A percentile compares a stretch with the other conserved stretches of the same genome.
Evolutionary conservation across 2,888 invertebrate species (phyloP).

Genomic region (Cheilosia vernalis): DNA sequence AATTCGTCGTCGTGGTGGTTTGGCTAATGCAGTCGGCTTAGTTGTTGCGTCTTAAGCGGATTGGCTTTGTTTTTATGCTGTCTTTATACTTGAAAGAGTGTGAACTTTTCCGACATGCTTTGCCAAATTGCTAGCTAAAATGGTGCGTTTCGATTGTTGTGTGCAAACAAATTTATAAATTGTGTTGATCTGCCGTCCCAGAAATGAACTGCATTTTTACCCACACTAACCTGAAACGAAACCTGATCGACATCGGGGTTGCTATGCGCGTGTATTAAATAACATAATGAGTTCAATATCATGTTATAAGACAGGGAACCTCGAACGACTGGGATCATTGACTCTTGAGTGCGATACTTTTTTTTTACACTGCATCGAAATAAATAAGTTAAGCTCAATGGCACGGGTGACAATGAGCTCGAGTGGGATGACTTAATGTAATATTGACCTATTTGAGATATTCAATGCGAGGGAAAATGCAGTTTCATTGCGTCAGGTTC

Average conservation of each 20-base stretch:
- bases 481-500: slow-evolving; percentile 2
- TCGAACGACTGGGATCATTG: slow-evolving; percentile 37
- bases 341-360: slow-evolving; percentile 2
- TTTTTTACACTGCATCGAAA: background rate
- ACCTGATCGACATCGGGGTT: slow-evolving; percentile 26
- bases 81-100: slow-evolving; percentile 11
- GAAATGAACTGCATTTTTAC: background rate
- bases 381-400: background rate
- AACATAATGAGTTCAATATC: slow-evolving; percentile 9
- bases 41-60: slow-evolving; percentile 55
- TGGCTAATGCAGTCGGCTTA: slow-evolving; percentile 62
- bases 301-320: background rate
- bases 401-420: slow-evolving; percentile 1
- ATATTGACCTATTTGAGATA: background rate
- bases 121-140: slow-evolving; percentile 18
- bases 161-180: background rate
- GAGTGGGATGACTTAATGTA: background rate
- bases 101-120: slow-evolving; percentile 11
- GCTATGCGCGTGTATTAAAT: slow-evolving; percentile 27
- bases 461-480: background rate
- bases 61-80: slow-evolving; percentile 31
- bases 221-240: slow-evolving; percentile 18
- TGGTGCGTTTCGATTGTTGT: slow-evolving; percentile 43
- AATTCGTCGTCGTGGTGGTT: slow-evolving; percentile 39
- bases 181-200: background rate